These are phyloP conservation scores for Busseola fusca DNA, from an alignment of 2,888 invertebrate species.

Conservation along the genomic window DNA sequence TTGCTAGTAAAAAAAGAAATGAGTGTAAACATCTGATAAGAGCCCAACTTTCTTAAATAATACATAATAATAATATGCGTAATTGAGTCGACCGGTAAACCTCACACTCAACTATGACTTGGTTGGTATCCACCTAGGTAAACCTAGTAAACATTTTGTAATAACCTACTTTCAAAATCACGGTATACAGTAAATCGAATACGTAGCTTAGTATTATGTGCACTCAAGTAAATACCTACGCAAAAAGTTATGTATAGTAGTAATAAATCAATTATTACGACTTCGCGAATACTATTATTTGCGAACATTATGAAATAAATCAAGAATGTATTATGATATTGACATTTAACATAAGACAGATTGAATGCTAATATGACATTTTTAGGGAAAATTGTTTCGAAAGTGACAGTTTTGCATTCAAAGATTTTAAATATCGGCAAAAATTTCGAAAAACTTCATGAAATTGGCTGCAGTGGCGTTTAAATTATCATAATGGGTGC, in stretches of 20 bases:
- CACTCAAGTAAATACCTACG: slow-evolving; percentile 17
- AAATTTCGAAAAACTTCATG: slow-evolving; percentile 25
- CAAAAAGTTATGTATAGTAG: slow-evolving; percentile 20
- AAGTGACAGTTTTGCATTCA: slow-evolving; percentile 30
- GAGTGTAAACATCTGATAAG: neutral
- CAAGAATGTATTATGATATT: slow-evolving; percentile 25
- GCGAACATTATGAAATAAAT: slow-evolving; percentile 27
- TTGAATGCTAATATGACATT: slow-evolving; percentile 12
- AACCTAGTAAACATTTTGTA: neutral
- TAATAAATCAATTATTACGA: slow-evolving; percentile 35
- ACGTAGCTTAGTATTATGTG: slow-evolving; percentile 1
- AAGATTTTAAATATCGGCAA: slow-evolving; percentile 18
- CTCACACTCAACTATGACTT: neutral
- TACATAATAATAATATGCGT: neutral
- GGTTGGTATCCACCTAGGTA: neutral
- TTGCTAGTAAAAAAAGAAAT: neutral
- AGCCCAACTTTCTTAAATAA: no score
- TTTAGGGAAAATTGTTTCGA: slow-evolving; percentile 26
- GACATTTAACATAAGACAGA: slow-evolving; percentile 33
- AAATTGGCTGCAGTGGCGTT: slow-evolving; percentile 25
- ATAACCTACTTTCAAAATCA: slow-evolving; percentile 9
- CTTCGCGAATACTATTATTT: slow-evolving; percentile 21
- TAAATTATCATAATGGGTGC: slow-evolving; percentile 2
- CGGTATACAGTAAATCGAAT: neutral
- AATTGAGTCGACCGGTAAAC: neutral